Base-by-base conservation (phyloP, 2,797 vertebrate genomes). In the Eulemur mongoz region DNA sequence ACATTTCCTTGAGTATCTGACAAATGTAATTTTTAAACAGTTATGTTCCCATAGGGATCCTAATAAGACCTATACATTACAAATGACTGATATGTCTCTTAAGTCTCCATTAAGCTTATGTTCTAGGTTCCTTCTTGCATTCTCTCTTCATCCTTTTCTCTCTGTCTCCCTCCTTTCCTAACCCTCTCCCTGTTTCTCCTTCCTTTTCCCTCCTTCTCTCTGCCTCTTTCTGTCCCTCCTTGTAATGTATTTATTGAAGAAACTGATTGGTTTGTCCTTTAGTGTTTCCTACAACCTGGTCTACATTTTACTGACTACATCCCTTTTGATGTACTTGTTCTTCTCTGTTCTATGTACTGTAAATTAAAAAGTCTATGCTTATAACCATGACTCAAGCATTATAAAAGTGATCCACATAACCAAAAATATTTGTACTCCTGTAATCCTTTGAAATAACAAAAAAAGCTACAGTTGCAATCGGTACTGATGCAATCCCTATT, bases 1-100 rank as follows among this genome's bases (percentile, higher is more conserved):
- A 92, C 22, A 75, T 92, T 85, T 90, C 32, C 22, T 35, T 94
- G 35, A 45, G 59, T 48, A 35, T 54, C 78, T 88, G 25, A 72
- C 22, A 86, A 86, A 73, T 90, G 23, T 27, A 76, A 82, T 76
- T 75, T 86, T 78, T 87, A 75, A 76, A 80, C 48, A 73, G 27
- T 30, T 57, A 7, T 81, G 35, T 80, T 85, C 11, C 52, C 59
- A 38, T 54, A 54, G 52, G 25, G 3, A 91, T 43, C 18, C 2
- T 94, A 82, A 81, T 82, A 91, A 87, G 14, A n/a, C 79, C 45
- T 15, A 35, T 88, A 72, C 5, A 84, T 72, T 88, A 86, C n/a
- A 67, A 61, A 45, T 69, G 17, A 78, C 8, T 59, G 20, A 65
- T 50, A 73, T 78, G 13, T 91, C 40, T 86, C 57, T 75, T 59